Evolutionary conservation across 2,797 vertebrate species (phyloP), one percentile per base, ranked within the genome.

Genomic region (Benthosema pterotum): DNA sequence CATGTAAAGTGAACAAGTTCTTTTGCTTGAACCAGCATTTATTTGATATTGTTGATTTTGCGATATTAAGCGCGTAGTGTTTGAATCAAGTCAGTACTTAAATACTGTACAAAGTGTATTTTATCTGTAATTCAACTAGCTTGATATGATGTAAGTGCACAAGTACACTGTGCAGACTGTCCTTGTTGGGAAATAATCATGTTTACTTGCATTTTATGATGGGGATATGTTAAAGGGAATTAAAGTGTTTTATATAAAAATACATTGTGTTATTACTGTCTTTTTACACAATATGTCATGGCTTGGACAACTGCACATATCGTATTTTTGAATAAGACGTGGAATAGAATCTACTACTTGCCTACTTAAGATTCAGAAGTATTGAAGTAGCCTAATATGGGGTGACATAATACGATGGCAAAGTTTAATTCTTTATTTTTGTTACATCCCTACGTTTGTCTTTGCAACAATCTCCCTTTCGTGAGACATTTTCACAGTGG

Each of bases 121-220:
- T 49, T 46, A 53, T 48, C 32, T 50, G 42, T 58, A 43, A 50
- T 55, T 65, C 38, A 62, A 38, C 28, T 19, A 42, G 42, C 42
- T 62, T 19, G 15, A 52, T 38, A 22, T 11, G 17, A 25, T 57
- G 25, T 51, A 22, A 59, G 38, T 28, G 43, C 6, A 43, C 17
- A 52, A 59, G 38, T 25, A 50, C 6, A 43, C 17, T 56, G 52
- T 75, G 57, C 69, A 69, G 32, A 47, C 15, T 60, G 15, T 78
- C 42, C 42, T 66, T 28, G 64, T 63, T 65, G 18, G 18, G 48
- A 60, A 32, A 15, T 59, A 38, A 38, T 69, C 48, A 46, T 25
- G 52, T 69, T 66, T 61, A 55, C 54, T 60, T 75, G n/a, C 28
- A 59, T 63, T 62, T 60, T 18, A 65, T 78, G 53, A 73, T 60